Percentiles rank a stretch among this genome's conserved stretches.
phyloP scores from a whole-genome alignment of 2,888 invertebrate genomes.

The Cryptocheilus praepositus region DNA sequence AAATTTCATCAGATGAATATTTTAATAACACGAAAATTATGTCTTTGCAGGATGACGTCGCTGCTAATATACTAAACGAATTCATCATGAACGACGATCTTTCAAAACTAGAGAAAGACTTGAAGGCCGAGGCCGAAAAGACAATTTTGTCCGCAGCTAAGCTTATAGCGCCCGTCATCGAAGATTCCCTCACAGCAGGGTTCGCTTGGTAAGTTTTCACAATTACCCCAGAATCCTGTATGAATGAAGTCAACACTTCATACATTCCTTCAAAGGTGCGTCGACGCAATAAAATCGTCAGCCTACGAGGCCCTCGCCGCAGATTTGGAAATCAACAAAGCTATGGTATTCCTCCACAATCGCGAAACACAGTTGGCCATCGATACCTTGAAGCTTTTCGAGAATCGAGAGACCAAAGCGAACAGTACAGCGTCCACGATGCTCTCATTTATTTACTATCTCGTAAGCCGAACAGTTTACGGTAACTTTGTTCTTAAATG shows the following conservation, averaged over 20 bases:
- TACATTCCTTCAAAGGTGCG: constrained; percentile 83
- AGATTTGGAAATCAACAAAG: constrained; percentile 94
- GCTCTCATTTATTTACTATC: constrained; percentile 88
- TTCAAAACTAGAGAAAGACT: constrained; percentile 83
- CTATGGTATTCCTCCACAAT: constrained; percentile 88
- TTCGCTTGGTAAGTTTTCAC: constrained; percentile 66
- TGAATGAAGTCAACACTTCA: neutral
- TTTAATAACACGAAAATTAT: neutral
- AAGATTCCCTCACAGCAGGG: constrained; percentile 81
- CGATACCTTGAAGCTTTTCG: constrained; percentile 89
- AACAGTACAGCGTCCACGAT: constrained; percentile 91
- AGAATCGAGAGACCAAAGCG: constrained; percentile 89
- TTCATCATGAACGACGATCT: constrained; percentile 87
- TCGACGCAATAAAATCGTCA: constrained; percentile 94
- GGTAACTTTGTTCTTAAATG: neutral
- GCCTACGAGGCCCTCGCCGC: constrained; percentile 87
- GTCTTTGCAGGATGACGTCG: constrained; percentile 76
- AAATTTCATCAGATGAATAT: too few relatives aligned
- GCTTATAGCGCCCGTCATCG: constrained; percentile 90
- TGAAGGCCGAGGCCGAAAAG: constrained; percentile 85
- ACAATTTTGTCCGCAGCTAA: constrained; percentile 91
- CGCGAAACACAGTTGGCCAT: constrained; percentile 88
- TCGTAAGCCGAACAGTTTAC: constrained; percentile 76
- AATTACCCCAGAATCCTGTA: too few relatives aligned
- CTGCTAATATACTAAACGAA: constrained; percentile 80